Evolutionary conservation across 2,113 vertebrate species (phyloP).

Genomic region (Motacilla alba): DNA sequence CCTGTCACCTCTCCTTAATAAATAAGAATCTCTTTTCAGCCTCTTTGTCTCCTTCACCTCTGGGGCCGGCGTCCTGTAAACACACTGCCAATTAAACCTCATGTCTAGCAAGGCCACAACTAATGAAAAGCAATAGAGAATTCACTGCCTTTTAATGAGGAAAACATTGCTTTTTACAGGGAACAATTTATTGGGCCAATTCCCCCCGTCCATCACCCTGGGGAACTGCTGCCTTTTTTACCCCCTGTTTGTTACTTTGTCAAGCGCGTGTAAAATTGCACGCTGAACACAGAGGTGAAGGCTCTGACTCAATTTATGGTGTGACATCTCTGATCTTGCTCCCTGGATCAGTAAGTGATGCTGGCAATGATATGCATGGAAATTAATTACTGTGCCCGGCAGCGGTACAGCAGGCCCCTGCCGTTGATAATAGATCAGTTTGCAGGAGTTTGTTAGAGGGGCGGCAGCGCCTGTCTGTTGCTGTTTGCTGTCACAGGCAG

Average conservation of each 20-base stretch:
- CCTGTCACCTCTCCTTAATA: conserved; percentile 97
- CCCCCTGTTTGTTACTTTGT: conserved; percentile 79
- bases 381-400: conserved; percentile 83
- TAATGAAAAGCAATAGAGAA: conserved; percentile 99
- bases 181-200: conserved; percentile 98
- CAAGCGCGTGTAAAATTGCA: conserved; percentile 78
- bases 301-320: conserved; percentile 86
- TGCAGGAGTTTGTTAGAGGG: conserved; percentile 69
- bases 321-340: conserved; percentile 84
- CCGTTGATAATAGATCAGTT: conserved; percentile 70
- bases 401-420: conserved; percentile 48
- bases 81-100: conserved; percentile 94
- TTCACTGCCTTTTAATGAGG: conserved; percentile 98
- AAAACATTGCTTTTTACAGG: conserved; percentile 92
- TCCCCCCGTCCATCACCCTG: conserved; percentile 86
- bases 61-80: conserved; percentile 78
- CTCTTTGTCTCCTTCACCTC: conserved; percentile 77
- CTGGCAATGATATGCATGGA: conserved; percentile 92
- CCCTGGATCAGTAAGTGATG: conserved; percentile 80
- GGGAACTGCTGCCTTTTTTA: conserved; percentile 73
- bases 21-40: conserved; percentile 95
- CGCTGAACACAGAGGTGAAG: conserved; percentile 74
- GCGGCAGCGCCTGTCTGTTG: neutral
- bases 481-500: conserved; percentile 44
- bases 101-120: conserved; percentile 86